These are phyloP conservation scores for Rhinopomastus cyanomelas DNA, from an alignment of 2,113 vertebrate genomes.

Conservation along the genomic window DNA sequence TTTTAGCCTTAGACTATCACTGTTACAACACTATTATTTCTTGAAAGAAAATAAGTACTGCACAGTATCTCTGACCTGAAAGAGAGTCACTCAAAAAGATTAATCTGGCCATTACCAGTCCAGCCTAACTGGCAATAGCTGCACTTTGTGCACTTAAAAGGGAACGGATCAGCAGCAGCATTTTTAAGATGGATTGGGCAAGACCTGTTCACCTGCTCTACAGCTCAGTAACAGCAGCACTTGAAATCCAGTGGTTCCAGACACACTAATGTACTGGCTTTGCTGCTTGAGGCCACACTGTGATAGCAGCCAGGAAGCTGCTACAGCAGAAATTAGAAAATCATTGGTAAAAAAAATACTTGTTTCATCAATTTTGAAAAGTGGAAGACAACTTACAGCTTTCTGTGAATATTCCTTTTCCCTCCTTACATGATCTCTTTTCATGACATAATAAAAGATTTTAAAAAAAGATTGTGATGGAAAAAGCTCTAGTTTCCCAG, in stretches of 20 bases:
- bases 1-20: neutral
- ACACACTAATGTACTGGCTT: neutral
- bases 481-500: neutral
- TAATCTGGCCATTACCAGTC: neutral
- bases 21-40: neutral
- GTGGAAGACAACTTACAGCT: neutral
- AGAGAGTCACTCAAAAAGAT: neutral
- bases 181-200: neutral
- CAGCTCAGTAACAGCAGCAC: neutral
- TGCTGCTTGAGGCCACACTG: neutral
- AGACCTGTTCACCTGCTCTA: neutral
- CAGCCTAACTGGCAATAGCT: neutral
- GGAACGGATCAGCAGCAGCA: neutral
- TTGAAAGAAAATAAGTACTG: neutral
- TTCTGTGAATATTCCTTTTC: neutral
- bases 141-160: neutral
- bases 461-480: too few species aligned
- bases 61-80: neutral
- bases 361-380: neutral
- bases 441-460: neutral
- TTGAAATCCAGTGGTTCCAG: neutral
- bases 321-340: neutral
- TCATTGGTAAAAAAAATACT: neutral
- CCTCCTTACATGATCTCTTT: neutral
- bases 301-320: neutral